Evolutionary conservation across 2,797 vertebrate species (phyloP).

Genomic region (Capromys pilorides): DNA sequence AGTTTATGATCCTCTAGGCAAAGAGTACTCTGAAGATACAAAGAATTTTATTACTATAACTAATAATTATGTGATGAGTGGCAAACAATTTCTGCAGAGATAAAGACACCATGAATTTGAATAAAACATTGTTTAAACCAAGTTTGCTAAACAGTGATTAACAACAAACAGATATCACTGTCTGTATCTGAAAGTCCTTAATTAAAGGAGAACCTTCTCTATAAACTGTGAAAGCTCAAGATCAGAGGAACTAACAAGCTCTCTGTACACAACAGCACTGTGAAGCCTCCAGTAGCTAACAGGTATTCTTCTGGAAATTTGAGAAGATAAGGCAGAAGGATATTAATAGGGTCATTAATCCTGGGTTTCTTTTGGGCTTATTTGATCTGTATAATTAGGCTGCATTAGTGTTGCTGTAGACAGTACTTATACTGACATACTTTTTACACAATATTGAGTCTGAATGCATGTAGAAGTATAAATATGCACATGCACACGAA

Average conservation of each 20-base stretch:
- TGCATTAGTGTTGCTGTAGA: not conserved
- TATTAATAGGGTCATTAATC: not conserved
- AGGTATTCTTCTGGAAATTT: not conserved
- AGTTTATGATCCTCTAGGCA: slow-evolving; percentile 12
- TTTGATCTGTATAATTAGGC: not conserved
- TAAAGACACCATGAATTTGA: slow-evolving; percentile 21
- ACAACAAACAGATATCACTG: not conserved
- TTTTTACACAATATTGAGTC: not conserved
- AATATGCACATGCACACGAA: not conserved
- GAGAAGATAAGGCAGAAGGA: not conserved
- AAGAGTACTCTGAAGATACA: slow-evolving; percentile 40
- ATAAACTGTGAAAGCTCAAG: not conserved
- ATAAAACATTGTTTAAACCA: not conserved
- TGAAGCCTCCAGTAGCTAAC: not conserved
- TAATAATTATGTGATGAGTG: slow-evolving; percentile 51
- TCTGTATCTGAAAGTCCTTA: not conserved
- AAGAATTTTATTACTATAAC: slow-evolving; percentile 49
- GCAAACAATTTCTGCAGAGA: slow-evolving; percentile 26
- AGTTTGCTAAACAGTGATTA: slow-evolving; percentile 47
- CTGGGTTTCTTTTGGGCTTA: not conserved
- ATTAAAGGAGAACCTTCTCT: slow-evolving; percentile 6
- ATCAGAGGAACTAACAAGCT: not conserved
- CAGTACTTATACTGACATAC: not conserved
- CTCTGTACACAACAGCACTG: not conserved
- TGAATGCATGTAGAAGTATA: not conserved